Evolutionary conservation across 2,797 vertebrate species (phyloP), one percentile per base, ranked within the genome.

Genomic region (Echeneis naucrates): DNA sequence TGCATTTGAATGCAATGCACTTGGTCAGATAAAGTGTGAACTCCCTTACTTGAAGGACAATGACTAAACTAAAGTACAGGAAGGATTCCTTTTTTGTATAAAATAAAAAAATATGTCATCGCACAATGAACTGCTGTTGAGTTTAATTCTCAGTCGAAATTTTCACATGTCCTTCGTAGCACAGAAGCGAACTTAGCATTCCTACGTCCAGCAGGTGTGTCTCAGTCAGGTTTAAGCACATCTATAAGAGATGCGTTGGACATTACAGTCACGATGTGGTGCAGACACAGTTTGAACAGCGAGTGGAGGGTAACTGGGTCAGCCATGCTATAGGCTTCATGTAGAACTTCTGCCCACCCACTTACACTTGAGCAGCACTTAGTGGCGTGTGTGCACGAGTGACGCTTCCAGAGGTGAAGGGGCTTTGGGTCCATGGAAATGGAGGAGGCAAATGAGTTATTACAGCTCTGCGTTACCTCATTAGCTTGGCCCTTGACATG

Each of bases 241-340:
- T 52, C 19, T 16, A 8, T 33, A 19, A 42, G 38, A 13, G 17
- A 57, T 26, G 38, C 35, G 13, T 51, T 13, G 13, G 38, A 40
- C 35, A 8, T 61, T 10, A 44, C 27, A 19, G 53, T 61, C 14
- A 47, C 2, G 1, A 65, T 55, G 64, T 14, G 35, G 50, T 26
- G 14, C 44, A 24, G 14, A 1, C 61, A 1, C 65, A 38, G 50
- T 67, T 70, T 0, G 8, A 83, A 60, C 4, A 24, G 47, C 32
- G 38, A 56, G 47, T 44, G 59, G n/a, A 44, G 63, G 72, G 57
- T 86, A 91, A 86, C 63, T 90, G 80, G 89, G 83, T 91, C 87
- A 86, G 57, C 48, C 35, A 12, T 82, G 82, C 67, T 78, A 58
- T 75, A 48, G 65, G 57, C 48, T 56, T 70, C 66, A 56, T 72